phyloP scores from a whole-genome alignment of 2,113 vertebrate species.

The Oreochromis spilurus region DNA sequence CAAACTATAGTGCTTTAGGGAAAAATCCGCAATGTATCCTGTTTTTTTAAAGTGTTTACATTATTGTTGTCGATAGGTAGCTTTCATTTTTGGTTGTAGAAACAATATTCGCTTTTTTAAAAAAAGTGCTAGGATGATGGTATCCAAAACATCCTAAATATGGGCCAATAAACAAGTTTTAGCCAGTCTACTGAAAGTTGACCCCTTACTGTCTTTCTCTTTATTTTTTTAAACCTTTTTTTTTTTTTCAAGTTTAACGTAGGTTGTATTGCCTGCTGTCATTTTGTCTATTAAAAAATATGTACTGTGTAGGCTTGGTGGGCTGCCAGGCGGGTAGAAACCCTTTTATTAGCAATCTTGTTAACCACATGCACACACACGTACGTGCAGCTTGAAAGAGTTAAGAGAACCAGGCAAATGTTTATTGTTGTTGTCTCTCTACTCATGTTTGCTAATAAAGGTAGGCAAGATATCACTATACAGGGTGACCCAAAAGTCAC shows the following conservation, averaged over 20 bases:
- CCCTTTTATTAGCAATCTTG: not conserved
- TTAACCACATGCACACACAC: not conserved
- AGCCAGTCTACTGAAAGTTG: not conserved
- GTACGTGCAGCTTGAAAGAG: not conserved
- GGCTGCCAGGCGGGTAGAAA: not conserved
- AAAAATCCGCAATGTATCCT: not conserved
- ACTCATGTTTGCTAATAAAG: not conserved
- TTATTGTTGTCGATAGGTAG: not conserved
- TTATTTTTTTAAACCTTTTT: not conserved
- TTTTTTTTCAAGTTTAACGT: not conserved
- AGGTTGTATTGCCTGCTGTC: not conserved
- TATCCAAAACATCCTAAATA: not conserved
- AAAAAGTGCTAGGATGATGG: not conserved
- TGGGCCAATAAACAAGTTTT: not conserved
- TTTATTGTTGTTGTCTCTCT: not conserved
- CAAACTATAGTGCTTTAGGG: not conserved
- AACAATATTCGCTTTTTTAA: fast-evolving
- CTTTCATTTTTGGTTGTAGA: not conserved
- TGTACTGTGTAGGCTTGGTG: not conserved
- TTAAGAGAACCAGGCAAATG: not conserved
- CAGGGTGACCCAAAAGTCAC: not conserved
- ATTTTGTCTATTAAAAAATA: not conserved
- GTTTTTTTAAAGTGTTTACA: not conserved
- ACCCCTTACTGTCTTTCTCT: not conserved
- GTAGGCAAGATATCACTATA: not conserved